Percentiles rank a stretch among this genome's conserved stretches.
phyloP scores from a whole-genome alignment of 2,888 invertebrate genomes.

The Diploptera punctata region DNA sequence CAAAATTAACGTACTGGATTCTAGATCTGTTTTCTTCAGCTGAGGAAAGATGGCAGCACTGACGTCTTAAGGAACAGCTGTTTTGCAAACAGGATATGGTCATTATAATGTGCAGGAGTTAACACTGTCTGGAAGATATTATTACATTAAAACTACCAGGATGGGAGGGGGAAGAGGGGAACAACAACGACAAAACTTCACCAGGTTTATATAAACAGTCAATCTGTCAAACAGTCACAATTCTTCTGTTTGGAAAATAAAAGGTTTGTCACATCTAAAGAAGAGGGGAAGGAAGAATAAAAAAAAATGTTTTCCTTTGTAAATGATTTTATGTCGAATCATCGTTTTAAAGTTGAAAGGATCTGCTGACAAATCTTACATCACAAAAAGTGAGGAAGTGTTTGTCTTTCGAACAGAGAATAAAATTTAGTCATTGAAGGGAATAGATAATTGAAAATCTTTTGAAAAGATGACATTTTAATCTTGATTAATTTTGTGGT shows the following conservation, averaged over 20 bases:
- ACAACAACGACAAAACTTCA: constrained; percentile 16
- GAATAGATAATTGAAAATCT: too few relatives aligned
- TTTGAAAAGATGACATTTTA: too few relatives aligned
- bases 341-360: constrained; percentile 17
- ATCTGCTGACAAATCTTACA: background rate
- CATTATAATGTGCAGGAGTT: background rate
- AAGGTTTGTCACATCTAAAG: constrained; percentile 12
- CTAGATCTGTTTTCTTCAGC: background rate
- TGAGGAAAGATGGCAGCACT: background rate
- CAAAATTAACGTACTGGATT: background rate
- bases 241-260: constrained; percentile 17
- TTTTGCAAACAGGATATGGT: constrained; percentile 13
- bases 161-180: background rate
- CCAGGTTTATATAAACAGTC: constrained; percentile 24
- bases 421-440: too few relatives aligned
- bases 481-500: too few relatives aligned
- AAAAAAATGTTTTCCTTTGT: constrained; percentile 25
- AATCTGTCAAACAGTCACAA: background rate
- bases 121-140: constrained; percentile 7
- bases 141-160: background rate
- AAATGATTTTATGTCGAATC: constrained; percentile 36
- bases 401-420: too few relatives aligned
- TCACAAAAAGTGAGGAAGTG: too few relatives aligned
- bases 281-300: background rate
- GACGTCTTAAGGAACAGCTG: background rate